Base-by-base conservation (phyloP, 2,888 invertebrate species). In the Julus scanicus region DNA sequence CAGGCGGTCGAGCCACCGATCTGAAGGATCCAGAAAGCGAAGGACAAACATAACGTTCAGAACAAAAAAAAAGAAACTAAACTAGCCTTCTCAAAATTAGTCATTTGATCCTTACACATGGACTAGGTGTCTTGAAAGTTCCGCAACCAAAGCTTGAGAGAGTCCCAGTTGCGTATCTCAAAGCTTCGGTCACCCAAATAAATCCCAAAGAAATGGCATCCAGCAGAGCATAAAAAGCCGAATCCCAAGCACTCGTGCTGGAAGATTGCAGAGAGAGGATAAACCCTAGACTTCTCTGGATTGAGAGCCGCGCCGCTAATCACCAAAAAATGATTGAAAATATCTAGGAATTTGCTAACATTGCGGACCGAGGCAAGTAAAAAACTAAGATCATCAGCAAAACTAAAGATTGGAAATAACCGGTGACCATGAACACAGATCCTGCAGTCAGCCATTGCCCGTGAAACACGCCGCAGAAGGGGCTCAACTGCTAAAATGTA, bases 141-240 rank as follows among this genome's bases (percentile, higher is more conserved):
- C 4, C 1, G 29, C 29, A 29, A 2, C 8, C 3, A 11, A 71
- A 71, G 0, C n/a, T n/a, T n/a, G 6, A 5, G 11, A 29, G 11
- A 1, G 1, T 6, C 5, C 80, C 80, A 80, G 3, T 80, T 80
- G 1, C 1, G 2, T 0, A 39, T 0, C 15, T 37, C 80, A 29
- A 1, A 37, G 11, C 0, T 4, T 0, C 15, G 8, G 1, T 11
- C 0, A 0, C 71, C 29, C 0, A 71, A 9, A 1, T 29, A 9
- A 11, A 71, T 29, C 0, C 29, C 71, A 29, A 71, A 71, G 9
- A 71, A 20, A 0, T 2, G n/a, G 0, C 9, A 29, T 29, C 29
- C 29, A 1, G n/a, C n/a, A 1, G 20, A n/a, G 20, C 13, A 48
- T 11, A 13, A 48, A 9, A 48, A n/a, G n/a, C 13, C 13, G 9